Evolutionary conservation across 2,113 vertebrate species (phyloP), one percentile per base, ranked within the genome.

Genomic region (Diphyllodes magnificus): DNA sequence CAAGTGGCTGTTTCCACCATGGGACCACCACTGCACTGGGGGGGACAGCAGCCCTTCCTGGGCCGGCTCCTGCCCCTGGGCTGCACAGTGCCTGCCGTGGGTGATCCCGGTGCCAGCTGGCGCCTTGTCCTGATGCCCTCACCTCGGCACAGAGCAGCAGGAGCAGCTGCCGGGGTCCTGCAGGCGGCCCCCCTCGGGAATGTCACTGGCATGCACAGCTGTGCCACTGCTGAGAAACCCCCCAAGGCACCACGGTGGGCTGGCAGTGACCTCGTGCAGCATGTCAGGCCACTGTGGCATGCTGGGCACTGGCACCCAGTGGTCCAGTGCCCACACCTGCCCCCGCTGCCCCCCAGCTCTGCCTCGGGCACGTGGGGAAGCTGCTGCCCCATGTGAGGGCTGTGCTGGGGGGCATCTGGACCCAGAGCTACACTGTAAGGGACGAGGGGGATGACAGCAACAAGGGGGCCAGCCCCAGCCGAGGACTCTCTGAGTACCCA

Each of bases 191-290:
- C 77, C 16, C 23, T 24, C 2, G 2, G 72, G 53, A 87, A 79
- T 30, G 86, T 57, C 10, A 1, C 51, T 0, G 35, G 59, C n/a
- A 9, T 0, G 39, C 51, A 19, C 61, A 31, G 63, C 94, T 57
- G 82, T 24, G 37, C 8, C 13, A 4, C 45, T 2, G 70, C 65
- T 45, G 64, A 66, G 47, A 28, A 30, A 6, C 20, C 42, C 37
- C 20, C 56, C 31, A 0, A 4, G 63, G 57, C 16, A 28, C 42
- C 0, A 0, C 3, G 21, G 23, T 0, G 2, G 59, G 79, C 30
- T 2, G 40, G 35, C 60, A n/a, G 33, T 3, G 25, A 23, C 61
- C 66, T 39, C 2, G 3, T 6, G 44, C 31, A 10, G 50, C 20
- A 0, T 3, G 31, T n/a, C 56, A 11, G 44, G 72, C n/a, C 8